Evolutionary conservation across 30 jellyfish, hydroid and myxozoan species (phyloP).

Genomic region (Turritopsis rubra): DNA sequence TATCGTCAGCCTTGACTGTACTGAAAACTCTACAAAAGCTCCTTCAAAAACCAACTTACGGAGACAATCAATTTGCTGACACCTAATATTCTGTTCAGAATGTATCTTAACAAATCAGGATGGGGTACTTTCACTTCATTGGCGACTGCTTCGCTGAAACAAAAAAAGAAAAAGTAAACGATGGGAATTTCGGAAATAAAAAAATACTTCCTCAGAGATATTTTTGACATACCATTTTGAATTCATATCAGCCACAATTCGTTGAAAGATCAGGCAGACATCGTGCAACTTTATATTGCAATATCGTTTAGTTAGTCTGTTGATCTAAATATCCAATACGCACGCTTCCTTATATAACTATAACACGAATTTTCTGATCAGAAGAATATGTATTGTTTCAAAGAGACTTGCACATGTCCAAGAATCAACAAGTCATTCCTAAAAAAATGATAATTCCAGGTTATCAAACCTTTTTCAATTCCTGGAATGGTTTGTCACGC

Average conservation of each 20-base stretch:
- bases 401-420: background rate
- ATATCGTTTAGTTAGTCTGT: background rate
- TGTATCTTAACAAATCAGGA: background rate
- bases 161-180: background rate
- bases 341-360: no score
- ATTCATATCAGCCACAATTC: background rate
- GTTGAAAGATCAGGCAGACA: background rate
- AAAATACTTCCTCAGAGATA: background rate
- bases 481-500: constrained; percentile 26
- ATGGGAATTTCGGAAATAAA: background rate
- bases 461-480: constrained; percentile 5
- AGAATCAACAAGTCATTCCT: background rate
- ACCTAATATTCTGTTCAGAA: constrained; percentile 12
- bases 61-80: constrained; percentile 1
- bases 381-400: background rate
- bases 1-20: background rate
- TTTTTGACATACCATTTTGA: background rate
- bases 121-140: constrained; percentile 12
- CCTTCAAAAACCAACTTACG: no score
- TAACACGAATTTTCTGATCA: background rate
- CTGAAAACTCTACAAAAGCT: background rate
- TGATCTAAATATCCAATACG: background rate
- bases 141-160: constrained; percentile 8
- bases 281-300: background rate
- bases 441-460: background rate